Evolutionary conservation across 1,140 invertebrate species (phyloP), one percentile per base, ranked within the genome.

Genomic region (Hesperophylax magnus): DNA sequence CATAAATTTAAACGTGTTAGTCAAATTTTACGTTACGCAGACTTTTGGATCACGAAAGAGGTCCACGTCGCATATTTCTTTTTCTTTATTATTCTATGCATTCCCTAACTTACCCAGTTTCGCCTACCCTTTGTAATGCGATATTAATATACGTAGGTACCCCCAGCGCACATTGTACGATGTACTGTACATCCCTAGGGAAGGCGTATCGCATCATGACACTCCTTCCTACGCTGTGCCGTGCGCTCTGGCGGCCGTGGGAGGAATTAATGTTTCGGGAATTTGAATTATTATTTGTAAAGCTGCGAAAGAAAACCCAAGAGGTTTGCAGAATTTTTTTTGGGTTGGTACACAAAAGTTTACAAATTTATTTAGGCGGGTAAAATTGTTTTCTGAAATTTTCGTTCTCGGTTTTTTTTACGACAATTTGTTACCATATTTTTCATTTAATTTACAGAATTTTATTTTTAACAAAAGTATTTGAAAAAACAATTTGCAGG

Each of bases 201-300:
- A 22, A 47, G 71, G 71, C 71, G 71, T 74, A 74, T 74, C 71
- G 71, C 71, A 47, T 11, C 18, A 27, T 52, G 53, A 74, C 71
- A 74, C 71, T 74, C 34, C 34, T 34, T 8, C 34, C 34, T 34
- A 27, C 27, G 8, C 34, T 34, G 34, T 34, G 8, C 34, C 34
- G 3, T 34, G 34, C 71, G 53, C 71, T 54, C 71, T 52, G 71
- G 20, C 27, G 22, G 53, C 71, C 20, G 61, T 31, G 9, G 61
- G 61, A 20, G 34, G 67, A 22, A 71, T 53, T 71, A 71, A 47
- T 52, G 18, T 71, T 71, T 71, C 67, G 47, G 63, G 63, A 71
- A 5, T 71, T 71, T 71, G n/a, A 24, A 71, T 47, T 47, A 47
- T 34, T 47, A 71, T 71, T 71, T 18, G 39, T 18, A 71, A 71